Base-by-base conservation (phyloP, 2,113 vertebrate species). In the Morone saxatilis region DNA sequence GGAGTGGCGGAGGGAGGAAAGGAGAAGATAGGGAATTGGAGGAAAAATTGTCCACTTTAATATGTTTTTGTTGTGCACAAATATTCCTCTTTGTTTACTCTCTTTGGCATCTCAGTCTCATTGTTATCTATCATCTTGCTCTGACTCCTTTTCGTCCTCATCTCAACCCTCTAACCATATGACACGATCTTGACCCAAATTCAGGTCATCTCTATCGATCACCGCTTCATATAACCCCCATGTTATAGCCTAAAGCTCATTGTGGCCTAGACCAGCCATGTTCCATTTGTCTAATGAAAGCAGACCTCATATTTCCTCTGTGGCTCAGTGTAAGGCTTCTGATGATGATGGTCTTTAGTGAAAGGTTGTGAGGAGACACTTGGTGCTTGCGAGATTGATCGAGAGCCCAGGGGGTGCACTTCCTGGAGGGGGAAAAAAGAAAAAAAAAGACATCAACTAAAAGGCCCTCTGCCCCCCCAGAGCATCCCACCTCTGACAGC, bases 211-310 rank as follows among this genome's bases (percentile, higher is more conserved):
- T 62, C 47, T 82, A 94, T 94, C 38, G 90, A 95, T 95, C 86
- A 65, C 81, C 81, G 59, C 80, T 91, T 86, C 41, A 76, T 71
- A 86, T 72, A 82, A 88, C 78, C 61, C 73, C 62, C 51, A 22
- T 70, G 84, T 86, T 83, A 75, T 76, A 86, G 80, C 89, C 88
- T 71, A 1, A 59, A 88, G 92, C 89, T 71, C 22, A 59, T 9
- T 47, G 62, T 69, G 81, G 56, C 80, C 86, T 40, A 51, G 50
- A 73, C 82, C 40, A 61, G 78, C 91, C 79, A 59, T 50, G 77
- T 86, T 92, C 93, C 92, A 94, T 94, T 94, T 94, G 89, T 93
- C 91, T 95, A 94, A 93, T 94, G 92, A 94, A 94, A 89, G 86
- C 71, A 86, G 85, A 71, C 54, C 80, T 78, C 82, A 89, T 89